Percentiles rank a stretch among this genome's conserved stretches.
These are phyloP conservation scores for Ochotona curzoniae DNA, from an alignment of 2,113 vertebrate genomes.

Conservation along the genomic window DNA sequence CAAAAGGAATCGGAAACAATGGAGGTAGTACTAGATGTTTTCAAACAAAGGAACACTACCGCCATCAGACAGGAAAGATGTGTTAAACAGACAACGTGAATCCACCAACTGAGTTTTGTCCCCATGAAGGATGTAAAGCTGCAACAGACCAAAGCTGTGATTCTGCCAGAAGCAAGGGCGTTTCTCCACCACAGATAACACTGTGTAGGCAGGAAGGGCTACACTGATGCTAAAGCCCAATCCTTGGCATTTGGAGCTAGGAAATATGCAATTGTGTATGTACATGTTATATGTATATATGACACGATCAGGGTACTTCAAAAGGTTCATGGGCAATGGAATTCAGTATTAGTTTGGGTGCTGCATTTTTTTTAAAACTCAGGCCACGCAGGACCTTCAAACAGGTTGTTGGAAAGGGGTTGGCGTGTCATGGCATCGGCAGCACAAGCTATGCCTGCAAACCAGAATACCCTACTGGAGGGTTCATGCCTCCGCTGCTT, in stretches of 20 bases:
- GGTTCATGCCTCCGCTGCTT: too few species aligned
- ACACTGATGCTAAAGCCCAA: background rate
- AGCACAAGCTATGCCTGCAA: too few species aligned
- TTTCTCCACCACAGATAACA: background rate
- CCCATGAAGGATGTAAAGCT: background rate
- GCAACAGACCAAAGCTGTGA: background rate
- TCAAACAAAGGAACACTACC: background rate
- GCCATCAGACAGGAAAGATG: too few species aligned
- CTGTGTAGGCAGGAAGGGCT: background rate
- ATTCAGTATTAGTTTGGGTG: too few species aligned
- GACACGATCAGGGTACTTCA: too few species aligned
- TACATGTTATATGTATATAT: background rate
- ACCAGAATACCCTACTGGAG: too few species aligned
- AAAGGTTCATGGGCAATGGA: too few species aligned
- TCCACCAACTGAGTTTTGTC: background rate
- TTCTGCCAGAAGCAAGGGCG: background rate
- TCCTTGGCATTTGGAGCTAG: background rate
- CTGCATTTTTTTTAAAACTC: too few species aligned
- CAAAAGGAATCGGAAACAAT: background rate
- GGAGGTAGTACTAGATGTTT: background rate
- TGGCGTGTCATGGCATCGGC: too few species aligned
- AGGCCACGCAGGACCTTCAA: too few species aligned
- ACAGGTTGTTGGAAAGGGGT: too few species aligned
- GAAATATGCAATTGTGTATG: background rate
- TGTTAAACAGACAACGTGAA: background rate